Percentiles rank a stretch among this genome's conserved stretches.
Conservation (phyloP, 2,888 invertebrate species). For the Oligia latruncula region DNA sequence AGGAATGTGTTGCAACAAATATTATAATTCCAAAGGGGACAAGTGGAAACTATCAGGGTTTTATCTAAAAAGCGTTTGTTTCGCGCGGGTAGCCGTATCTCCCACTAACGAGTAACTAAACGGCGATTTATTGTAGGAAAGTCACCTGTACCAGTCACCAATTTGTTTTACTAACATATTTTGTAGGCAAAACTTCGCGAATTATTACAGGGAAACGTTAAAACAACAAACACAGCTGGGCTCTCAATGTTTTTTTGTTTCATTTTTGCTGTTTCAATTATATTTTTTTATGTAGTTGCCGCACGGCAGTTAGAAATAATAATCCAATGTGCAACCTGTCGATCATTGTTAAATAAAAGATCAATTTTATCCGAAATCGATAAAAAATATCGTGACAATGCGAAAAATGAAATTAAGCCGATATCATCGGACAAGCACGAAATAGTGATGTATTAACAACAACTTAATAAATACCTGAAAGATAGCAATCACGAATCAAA, state of each 20-base stretch:
- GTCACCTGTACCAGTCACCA: slow-evolving; percentile 47
- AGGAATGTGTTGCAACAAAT: slow-evolving; percentile 41
- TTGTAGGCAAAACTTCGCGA: slow-evolving; percentile 14
- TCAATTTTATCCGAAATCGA: slow-evolving; percentile 32
- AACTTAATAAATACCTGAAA: slow-evolving; percentile 16
- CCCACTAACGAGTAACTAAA: slow-evolving; percentile 59
- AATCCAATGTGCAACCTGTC: slow-evolving; percentile 49
- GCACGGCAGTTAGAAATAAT: slow-evolving; percentile 18
- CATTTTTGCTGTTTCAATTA: neutral
- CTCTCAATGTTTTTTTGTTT: fast-evolving
- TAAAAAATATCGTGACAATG: slow-evolving; percentile 52
- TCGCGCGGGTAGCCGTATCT: slow-evolving; percentile 52
- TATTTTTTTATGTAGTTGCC: slow-evolving; percentile 19
- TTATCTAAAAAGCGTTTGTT: slow-evolving; percentile 64
- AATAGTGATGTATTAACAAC: slow-evolving; percentile 24
- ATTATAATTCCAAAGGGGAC: slow-evolving; percentile 50
- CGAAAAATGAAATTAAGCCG: slow-evolving; percentile 25
- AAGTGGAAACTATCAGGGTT: slow-evolving; percentile 44
- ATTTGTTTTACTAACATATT: slow-evolving; percentile 47
- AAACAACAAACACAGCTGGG: neutral
- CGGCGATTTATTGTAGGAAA: slow-evolving; percentile 56
- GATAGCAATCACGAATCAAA: slow-evolving; percentile 7
- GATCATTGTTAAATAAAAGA: slow-evolving; percentile 55
- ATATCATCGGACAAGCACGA: slow-evolving; percentile 25
- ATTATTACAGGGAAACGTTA: neutral